A percentile compares a stretch with the other conserved stretches of the same genome.
phyloP scores from a whole-genome alignment of 2,888 invertebrate genomes.

The Eulithis prunata region DNA sequence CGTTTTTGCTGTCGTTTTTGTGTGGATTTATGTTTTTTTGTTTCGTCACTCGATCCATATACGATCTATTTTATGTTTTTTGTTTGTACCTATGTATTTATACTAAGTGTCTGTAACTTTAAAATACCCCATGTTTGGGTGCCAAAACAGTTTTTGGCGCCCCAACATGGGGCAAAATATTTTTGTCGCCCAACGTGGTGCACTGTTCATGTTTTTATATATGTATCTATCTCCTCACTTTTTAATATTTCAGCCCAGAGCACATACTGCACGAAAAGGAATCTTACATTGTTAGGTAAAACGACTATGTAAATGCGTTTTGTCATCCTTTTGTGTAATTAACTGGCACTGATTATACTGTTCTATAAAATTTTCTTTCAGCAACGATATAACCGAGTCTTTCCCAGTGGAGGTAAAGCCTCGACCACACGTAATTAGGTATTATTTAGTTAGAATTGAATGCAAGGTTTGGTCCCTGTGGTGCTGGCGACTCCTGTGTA shows the following conservation, averaged over 20 bases:
- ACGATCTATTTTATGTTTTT: conserved; percentile 7
- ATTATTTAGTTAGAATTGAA: conserved; percentile 54
- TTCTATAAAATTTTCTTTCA: conserved; percentile 71
- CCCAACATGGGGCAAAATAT: conserved; percentile 22
- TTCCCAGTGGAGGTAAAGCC: conserved; percentile 59
- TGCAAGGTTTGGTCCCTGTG: conserved; percentile 46
- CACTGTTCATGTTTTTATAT: conserved; percentile 24
- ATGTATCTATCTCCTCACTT: conserved; percentile 36
- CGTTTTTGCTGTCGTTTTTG: conserved; percentile 29
- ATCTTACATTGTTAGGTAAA: conserved; percentile 73
- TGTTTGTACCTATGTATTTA: conserved; percentile 5
- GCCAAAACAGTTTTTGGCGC: conserved; percentile 24
- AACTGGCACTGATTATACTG: conserved; percentile 50
- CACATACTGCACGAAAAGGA: conserved; percentile 58
- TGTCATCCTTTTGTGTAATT: conserved; percentile 42
- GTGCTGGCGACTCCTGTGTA: conserved; percentile 53
- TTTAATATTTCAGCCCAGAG: conserved; percentile 68
- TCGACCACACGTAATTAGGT: conserved; percentile 74
- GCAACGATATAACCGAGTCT: conserved; percentile 72
- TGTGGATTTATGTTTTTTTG: conserved; percentile 16
- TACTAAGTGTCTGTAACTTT: background rate
- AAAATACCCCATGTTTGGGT: conserved; percentile 19
- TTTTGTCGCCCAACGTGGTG: conserved; percentile 28
- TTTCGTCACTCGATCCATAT: background rate
- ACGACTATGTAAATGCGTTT: conserved; percentile 34